Evolutionary conservation across 2,888 invertebrate species (phyloP).

Genomic region (Fragum whitleyi): DNA sequence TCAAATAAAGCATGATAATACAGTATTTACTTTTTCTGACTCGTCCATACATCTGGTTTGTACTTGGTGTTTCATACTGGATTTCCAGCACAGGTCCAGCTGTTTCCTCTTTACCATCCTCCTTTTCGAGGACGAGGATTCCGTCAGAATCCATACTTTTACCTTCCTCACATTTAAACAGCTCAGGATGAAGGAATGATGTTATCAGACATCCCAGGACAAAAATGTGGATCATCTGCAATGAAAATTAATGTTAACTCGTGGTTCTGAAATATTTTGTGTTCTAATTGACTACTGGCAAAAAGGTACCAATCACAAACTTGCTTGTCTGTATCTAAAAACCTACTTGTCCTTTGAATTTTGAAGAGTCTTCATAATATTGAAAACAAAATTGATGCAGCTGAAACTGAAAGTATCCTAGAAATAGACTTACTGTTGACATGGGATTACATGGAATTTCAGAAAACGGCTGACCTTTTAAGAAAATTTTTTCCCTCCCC

Average conservation of each 20-base stretch:
- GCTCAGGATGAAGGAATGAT: conserved; percentile 76
- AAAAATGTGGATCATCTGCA: conserved; percentile 73
- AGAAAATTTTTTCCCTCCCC: no score
- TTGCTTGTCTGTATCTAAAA: no score
- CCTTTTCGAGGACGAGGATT: conserved; percentile 60
- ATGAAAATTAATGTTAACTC: conserved; percentile 10
- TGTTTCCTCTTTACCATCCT: conserved; percentile 25
- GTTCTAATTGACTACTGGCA: no score
- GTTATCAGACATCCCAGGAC: conserved; percentile 73
- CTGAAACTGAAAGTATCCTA: no score
- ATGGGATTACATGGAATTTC: no score
- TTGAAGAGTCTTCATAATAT: no score
- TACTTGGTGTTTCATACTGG: conserved; percentile 51
- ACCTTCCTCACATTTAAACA: conserved; percentile 53
- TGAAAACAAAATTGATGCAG: no score
- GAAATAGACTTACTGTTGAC: no score
- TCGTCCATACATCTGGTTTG: conserved; percentile 25
- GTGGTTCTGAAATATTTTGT: background rate
- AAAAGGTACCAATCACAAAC: no score
- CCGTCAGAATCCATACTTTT: conserved; percentile 54
- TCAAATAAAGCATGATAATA: no score
- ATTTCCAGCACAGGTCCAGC: conserved; percentile 42
- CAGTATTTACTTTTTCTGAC: conserved; percentile 13
- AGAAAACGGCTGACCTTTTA: no score
- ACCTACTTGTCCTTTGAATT: no score